A percentile compares a stretch with the other conserved stretches of the same genome.
Conservation (phyloP, 2,113 vertebrate species). For the Pelmatolapia mariae region DNA sequence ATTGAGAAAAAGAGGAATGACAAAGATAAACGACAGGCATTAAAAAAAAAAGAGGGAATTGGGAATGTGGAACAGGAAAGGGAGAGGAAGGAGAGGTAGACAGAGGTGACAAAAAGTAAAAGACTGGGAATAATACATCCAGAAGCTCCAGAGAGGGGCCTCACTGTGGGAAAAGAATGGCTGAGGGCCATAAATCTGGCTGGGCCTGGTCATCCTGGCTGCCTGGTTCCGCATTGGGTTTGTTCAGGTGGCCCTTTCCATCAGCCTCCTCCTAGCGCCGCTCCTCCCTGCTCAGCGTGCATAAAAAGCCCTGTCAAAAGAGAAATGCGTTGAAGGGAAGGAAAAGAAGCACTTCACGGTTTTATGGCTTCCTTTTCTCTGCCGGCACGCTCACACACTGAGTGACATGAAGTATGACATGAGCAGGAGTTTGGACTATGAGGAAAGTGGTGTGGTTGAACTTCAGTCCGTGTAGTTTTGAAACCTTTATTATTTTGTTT, state of each 20-base stretch:
- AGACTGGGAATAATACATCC: constrained; percentile 31
- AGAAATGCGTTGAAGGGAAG: constrained; percentile 43
- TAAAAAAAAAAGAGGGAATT: neutral
- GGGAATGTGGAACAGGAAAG: constrained; percentile 7
- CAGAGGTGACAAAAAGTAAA: constrained; percentile 50
- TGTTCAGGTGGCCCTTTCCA: constrained; percentile 69
- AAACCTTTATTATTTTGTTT: neutral
- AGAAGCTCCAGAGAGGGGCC: constrained; percentile 49
- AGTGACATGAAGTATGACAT: constrained; percentile 28
- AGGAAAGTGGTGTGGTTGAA: constrained; percentile 36
- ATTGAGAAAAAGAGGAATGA: neutral
- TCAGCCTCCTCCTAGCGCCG: constrained; percentile 35
- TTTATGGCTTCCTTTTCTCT: constrained; percentile 61
- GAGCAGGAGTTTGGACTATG: neutral
- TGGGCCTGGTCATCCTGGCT: constrained; percentile 20
- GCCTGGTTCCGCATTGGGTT: constrained; percentile 52
- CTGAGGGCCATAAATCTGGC: constrained; percentile 59
- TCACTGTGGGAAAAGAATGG: constrained; percentile 50
- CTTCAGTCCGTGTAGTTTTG: constrained; percentile 4
- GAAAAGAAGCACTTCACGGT: constrained; percentile 40
- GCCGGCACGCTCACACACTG: constrained; percentile 22
- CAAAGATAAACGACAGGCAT: neutral
- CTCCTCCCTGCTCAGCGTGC: constrained; percentile 25
- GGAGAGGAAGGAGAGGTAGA: constrained; percentile 17
- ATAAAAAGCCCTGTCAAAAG: constrained; percentile 14